Conservation (phyloP, 2,797 vertebrate genomes). For the Muraenolepis orangiensis region DNA sequence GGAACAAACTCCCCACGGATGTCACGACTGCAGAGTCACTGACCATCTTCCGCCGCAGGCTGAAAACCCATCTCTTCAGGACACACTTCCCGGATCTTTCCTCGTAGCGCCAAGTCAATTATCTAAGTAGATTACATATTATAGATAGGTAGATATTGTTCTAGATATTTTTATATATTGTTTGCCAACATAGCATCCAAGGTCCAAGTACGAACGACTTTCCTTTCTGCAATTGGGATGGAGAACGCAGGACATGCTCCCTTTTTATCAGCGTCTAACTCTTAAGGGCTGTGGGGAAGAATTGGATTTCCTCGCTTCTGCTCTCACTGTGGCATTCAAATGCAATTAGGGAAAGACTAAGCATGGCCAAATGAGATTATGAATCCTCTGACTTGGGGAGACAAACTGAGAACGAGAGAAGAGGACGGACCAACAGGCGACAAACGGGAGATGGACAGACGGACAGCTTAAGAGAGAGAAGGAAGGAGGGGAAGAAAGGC, state of each 20-base stretch:
- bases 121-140: too few relatives aligned
- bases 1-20: too few relatives aligned
- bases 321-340: slow-evolving; percentile 36
- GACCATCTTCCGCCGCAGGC: too few relatives aligned
- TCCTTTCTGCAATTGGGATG: neutral
- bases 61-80: too few relatives aligned
- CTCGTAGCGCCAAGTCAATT: too few relatives aligned
- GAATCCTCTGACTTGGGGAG: neutral
- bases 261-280: too few relatives aligned
- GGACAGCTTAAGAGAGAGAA: neutral
- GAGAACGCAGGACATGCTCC: neutral
- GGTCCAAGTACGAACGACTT: neutral
- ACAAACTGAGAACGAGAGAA: neutral
- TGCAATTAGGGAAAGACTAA: slow-evolving; percentile 11
- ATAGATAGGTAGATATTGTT: too few relatives aligned
- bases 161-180: neutral
- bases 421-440: neutral
- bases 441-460: neutral
- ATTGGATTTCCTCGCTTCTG: slow-evolving; percentile 42
- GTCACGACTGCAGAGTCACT: too few relatives aligned
- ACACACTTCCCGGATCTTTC: too few relatives aligned
- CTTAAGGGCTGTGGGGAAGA: slow-evolving; percentile 32
- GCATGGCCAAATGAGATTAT: slow-evolving; percentile 30
- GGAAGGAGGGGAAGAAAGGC: neutral
- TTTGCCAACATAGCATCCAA: too few relatives aligned